Evolutionary conservation across 2,113 vertebrate species (phyloP).

Genomic region (Cryptomyrus ogoouensis): DNA sequence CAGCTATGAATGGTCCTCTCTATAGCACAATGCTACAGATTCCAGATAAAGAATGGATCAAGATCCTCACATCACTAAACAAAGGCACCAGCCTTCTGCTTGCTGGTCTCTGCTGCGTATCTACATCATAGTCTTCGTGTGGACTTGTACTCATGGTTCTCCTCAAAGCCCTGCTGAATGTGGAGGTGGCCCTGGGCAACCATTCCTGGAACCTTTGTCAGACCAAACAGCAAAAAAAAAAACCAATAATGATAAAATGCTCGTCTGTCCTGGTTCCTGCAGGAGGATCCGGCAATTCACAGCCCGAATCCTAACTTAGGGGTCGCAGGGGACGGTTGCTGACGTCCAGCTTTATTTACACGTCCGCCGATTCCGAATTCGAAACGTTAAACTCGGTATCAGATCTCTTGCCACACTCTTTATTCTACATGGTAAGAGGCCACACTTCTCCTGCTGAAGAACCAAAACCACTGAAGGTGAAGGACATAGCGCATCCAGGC

Average conservation of each 20-base stretch:
- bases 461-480: background rate
- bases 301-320: background rate
- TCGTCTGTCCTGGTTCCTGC: background rate
- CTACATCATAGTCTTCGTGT: background rate
- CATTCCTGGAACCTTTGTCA: background rate
- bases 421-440: background rate
- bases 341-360: background rate
- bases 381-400: background rate
- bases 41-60: background rate
- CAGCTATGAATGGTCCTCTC: background rate
- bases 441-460: background rate
- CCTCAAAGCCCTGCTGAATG: background rate
- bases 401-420: background rate
- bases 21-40: background rate
- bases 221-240: background rate
- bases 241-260: background rate
- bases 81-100: background rate
- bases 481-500: background rate
- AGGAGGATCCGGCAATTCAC: background rate
- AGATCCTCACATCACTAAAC: background rate
- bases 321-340: background rate
- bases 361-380: background rate
- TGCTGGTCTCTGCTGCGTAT: background rate
- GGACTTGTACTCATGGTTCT: background rate
- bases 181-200: background rate